Conservation (phyloP, 2,797 vertebrate species). For the Myotis myotis region DNA sequence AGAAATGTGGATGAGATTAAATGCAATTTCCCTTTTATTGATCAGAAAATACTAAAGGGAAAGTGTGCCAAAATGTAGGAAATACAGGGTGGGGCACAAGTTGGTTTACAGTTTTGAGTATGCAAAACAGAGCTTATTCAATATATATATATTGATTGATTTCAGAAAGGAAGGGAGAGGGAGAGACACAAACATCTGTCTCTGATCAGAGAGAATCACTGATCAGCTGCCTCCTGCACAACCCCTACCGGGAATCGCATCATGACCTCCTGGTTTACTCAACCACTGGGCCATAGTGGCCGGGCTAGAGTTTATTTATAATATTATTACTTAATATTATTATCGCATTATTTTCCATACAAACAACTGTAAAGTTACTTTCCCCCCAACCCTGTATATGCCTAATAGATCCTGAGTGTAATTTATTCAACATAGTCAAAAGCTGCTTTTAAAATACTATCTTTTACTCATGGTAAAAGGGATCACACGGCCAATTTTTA, state of each 20-base stretch:
- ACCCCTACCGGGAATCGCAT: too few species aligned
- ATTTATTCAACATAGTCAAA: constrained; percentile 11
- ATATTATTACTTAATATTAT: not conserved
- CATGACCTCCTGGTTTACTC: too few species aligned
- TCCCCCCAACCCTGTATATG: not conserved
- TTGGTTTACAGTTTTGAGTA: not conserved
- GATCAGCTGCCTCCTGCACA: too few species aligned
- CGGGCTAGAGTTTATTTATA: not conserved
- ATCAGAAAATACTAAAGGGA: not conserved
- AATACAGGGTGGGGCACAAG: not conserved
- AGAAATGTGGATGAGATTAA: constrained; percentile 11
- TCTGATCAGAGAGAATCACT: too few species aligned
- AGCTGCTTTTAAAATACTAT: not conserved
- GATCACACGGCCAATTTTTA: not conserved
- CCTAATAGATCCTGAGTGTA: not conserved
- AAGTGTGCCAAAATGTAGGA: not conserved
- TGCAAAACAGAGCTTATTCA: not conserved
- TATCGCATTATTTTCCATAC: not conserved
- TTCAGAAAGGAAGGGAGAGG: too few species aligned
- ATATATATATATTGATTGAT: too few species aligned
- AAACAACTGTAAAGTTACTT: not conserved
- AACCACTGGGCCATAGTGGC: too few species aligned
- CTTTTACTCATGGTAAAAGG: constrained; percentile 11
- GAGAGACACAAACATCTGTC: too few species aligned
- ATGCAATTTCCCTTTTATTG: not conserved